Evolutionary conservation across 2,888 invertebrate genomes (phyloP), one percentile per base, ranked within the genome.

Genomic region (Drosophila peninsularis): DNA sequence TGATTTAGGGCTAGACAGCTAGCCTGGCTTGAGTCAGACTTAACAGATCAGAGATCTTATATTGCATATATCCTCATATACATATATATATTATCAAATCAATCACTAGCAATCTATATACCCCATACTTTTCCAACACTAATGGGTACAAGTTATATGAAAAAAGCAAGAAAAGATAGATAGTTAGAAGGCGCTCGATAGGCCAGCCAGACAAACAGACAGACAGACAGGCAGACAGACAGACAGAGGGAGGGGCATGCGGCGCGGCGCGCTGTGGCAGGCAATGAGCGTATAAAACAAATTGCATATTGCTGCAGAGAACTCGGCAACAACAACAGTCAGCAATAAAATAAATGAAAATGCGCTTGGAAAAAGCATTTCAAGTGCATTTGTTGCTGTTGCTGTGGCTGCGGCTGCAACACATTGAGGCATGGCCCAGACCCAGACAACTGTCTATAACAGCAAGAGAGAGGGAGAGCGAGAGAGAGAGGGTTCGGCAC

Each of bases 251-350:
- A 32, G 50, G n/a, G 37, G 14, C 44, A 9, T 9, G 39, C 39
- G 21, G 55, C 24, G 55, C 34, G 11, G 27, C 7, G 27, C 27
- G 27, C 34, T 42, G 70, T 45, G 63, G 61, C 70, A 62, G 73
- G 78, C 82, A 82, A 80, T 82, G 82, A 81, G 80, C 80, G 75
- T 82, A 82, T 82, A 82, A 82, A 80, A 78, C 78, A 81, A 78
- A 80, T 80, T 82, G 82, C 83, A 81, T 80, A 82, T 82, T 74
- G 77, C 64, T 74, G 82, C 79, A 70, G 73, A 68, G 71, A 63
- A 19, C 41, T 49, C 45, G 57, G 44, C 54, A 61, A 62, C 63
- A 66, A 34, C 62, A 65, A 34, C 53, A 56, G 32, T 17, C 58
- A 52, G 80, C 75, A 80, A 80, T 82, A 80, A 80, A 80, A 80